These are phyloP conservation scores for Odontesthes bonariensis DNA, from an alignment of 2,113 vertebrate species.

Conservation along the genomic window DNA sequence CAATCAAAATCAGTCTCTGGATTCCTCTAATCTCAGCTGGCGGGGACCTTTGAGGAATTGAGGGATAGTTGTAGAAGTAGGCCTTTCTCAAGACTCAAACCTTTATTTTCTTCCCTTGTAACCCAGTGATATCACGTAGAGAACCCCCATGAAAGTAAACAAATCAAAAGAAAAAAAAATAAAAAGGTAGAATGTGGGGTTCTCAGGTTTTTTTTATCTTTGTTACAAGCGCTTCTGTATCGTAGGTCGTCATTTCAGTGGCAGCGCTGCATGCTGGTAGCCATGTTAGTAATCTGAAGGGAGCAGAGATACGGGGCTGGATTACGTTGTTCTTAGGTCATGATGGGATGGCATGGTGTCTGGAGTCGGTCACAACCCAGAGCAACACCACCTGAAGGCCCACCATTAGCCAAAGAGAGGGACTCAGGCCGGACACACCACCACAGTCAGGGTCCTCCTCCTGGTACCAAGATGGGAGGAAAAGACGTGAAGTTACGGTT, in stretches of 20 bases:
- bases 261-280: conserved; percentile 67
- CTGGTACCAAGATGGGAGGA: conserved; percentile 74
- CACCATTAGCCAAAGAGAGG: conserved; percentile 87
- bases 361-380: conserved; percentile 89
- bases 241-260: conserved; percentile 39
- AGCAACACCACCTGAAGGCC: conserved; percentile 88
- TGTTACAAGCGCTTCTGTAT: conserved; percentile 36
- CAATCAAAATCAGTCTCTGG: conserved; percentile 48
- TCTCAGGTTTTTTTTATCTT: conserved; percentile 27
- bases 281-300: conserved; percentile 35
- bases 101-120: conserved; percentile 22
- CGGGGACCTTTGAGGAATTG: conserved; percentile 13
- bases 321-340: conserved; percentile 81
- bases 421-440: conserved; percentile 88
- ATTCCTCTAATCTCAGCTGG: conserved; percentile 58
- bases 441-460: conserved; percentile 92
- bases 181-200: conserved; percentile 8
- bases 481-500: conserved; percentile 30
- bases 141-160: conserved; percentile 44
- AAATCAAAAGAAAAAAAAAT: conserved; percentile 28
- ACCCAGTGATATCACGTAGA: conserved; percentile 25
- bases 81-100: conserved; percentile 39
- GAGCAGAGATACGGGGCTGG: conserved; percentile 10
- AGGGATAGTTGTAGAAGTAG: background rate
- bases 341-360: conserved; percentile 80